phyloP scores from a whole-genome alignment of 1,140 invertebrate species.

The Trachymyrmex cornetzi region DNA sequence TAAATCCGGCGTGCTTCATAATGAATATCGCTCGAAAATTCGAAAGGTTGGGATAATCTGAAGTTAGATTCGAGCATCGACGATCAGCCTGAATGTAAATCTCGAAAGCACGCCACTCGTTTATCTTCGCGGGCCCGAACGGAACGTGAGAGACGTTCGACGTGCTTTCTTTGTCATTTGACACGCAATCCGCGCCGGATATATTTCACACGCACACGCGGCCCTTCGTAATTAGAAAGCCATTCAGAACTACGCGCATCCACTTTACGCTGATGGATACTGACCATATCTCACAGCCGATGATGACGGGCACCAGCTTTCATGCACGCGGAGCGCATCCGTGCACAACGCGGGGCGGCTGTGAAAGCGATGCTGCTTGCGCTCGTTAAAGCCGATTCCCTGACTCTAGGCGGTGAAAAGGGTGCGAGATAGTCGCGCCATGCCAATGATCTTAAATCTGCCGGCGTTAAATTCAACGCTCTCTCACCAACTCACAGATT shows the following conservation, averaged over 20 bases:
- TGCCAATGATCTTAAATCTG: conserved; percentile 40
- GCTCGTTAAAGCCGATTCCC: conserved; percentile 56
- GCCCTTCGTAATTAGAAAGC: conserved; percentile 75
- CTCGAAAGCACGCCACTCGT: conserved; percentile 47
- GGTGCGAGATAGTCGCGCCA: conserved; percentile 34
- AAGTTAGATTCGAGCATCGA: conserved; percentile 35
- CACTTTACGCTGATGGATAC: conserved; percentile 74
- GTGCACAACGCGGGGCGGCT: conserved; percentile 36
- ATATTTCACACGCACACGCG: conserved; percentile 69
- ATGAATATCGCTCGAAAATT: conserved; percentile 22
- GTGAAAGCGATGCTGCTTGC: conserved; percentile 56
- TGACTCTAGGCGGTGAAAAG: conserved; percentile 54
- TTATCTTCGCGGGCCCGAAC: conserved; percentile 53
- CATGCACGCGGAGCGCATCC: conserved; percentile 66
- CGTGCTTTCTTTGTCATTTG: conserved; percentile 64
- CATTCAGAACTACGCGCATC: conserved; percentile 73
- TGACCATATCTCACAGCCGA: conserved; percentile 71
- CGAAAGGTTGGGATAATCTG: conserved; percentile 40
- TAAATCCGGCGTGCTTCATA: not conserved
- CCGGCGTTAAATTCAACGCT: conserved; percentile 26
- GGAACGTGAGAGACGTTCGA: conserved; percentile 46
- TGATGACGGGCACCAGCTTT: conserved; percentile 67
- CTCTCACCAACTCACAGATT: not conserved
- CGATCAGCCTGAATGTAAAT: conserved; percentile 12
- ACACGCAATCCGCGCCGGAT: conserved; percentile 62